Evolutionary conservation across 2,113 vertebrate species (phyloP).

Genomic region (Poecilia latipinna): DNA sequence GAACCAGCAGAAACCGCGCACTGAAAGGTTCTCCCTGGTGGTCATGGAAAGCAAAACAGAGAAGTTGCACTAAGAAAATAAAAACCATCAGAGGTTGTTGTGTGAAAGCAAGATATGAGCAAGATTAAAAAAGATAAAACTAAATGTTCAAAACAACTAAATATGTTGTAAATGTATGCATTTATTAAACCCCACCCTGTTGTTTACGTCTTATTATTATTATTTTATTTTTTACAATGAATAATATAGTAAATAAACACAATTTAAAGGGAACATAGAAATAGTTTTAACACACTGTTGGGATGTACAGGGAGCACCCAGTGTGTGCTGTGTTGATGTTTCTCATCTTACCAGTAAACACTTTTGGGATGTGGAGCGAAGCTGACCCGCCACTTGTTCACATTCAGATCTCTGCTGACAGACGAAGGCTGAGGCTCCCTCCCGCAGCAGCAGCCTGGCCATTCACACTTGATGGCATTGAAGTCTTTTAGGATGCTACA

Average conservation of each 20-base stretch:
- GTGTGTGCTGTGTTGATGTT: neutral
- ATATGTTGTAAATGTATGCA: too few species aligned
- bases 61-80: slow-evolving; percentile 1
- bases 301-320: neutral
- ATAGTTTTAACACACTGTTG: neutral
- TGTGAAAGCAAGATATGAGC: neutral
- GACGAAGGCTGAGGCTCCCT: slow-evolving; percentile 85
- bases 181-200: too few species aligned
- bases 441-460: slow-evolving; percentile 74
- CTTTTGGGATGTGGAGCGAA: slow-evolving; percentile 90
- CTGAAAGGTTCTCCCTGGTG: slow-evolving; percentile 90
- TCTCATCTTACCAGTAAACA: slow-evolving; percentile 87
- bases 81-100: neutral
- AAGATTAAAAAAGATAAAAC: too few species aligned
- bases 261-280: slow-evolving; percentile 6
- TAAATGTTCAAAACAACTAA: neutral
- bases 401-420: slow-evolving; percentile 75
- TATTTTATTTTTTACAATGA: neutral
- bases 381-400: slow-evolving; percentile 84
- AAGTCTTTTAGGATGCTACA: slow-evolving; percentile 93
- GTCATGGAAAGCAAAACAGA: accelerated
- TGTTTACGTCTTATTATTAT: too few species aligned
- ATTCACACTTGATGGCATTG: slow-evolving; percentile 87
- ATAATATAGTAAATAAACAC: neutral
- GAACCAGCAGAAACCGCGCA: slow-evolving; percentile 88